phyloP scores from a whole-genome alignment of 2,113 vertebrate species.

The Gasterosteus nipponicus region DNA sequence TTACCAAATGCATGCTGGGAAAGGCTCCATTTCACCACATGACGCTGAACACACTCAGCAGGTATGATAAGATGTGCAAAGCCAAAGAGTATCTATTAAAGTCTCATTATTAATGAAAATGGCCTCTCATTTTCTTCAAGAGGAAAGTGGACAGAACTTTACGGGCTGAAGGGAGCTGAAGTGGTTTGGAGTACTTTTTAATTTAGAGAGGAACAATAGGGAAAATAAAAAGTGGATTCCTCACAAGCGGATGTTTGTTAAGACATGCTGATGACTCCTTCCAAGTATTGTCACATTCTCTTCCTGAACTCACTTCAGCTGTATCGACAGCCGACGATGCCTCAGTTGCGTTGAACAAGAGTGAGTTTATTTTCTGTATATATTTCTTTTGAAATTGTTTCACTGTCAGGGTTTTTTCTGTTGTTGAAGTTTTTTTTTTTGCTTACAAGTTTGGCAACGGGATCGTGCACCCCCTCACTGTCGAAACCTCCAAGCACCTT shows the following conservation, averaged over 20 bases:
- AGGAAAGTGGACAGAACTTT: conserved; percentile 13
- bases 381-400: not conserved
- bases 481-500: conserved; percentile 64
- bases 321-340: not conserved
- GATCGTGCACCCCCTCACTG: conserved; percentile 39
- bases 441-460: conserved; percentile 39
- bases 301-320: conserved; percentile 8
- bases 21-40: not conserved
- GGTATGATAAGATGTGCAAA: conserved; percentile 8
- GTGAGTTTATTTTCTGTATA: not conserved
- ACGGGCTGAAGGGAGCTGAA: not conserved
- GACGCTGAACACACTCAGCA: conserved; percentile 18
- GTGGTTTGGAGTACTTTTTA: conserved; percentile 17
- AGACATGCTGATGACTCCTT: conserved; percentile 15
- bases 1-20: conserved; percentile 30
- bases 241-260: conserved; percentile 16
- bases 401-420: not conserved
- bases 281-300: conserved; percentile 12
- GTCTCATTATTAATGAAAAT: conserved; percentile 46
- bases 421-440: conserved; percentile 13
- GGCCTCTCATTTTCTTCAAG: conserved; percentile 32
- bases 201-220: conserved; percentile 9
- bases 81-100: conserved; percentile 27
- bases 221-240: conserved; percentile 18
- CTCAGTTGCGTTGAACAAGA: conserved; percentile 16